phyloP scores from a whole-genome alignment of 2,797 vertebrate genomes.

The Pagetopsis macropterus region DNA sequence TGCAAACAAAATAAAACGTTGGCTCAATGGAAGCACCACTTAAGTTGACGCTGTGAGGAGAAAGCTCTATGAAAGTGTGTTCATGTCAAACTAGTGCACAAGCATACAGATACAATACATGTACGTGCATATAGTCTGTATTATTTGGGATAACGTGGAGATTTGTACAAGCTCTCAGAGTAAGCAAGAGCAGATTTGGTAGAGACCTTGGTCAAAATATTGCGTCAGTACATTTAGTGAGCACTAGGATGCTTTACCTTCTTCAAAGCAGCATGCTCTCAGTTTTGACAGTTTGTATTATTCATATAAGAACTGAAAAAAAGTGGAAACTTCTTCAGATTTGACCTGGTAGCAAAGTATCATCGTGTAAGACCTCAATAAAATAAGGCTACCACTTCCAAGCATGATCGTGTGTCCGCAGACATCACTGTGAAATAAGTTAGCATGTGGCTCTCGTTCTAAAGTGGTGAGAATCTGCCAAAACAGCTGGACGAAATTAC shows the following conservation, averaged over 20 bases:
- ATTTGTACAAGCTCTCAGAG: background rate
- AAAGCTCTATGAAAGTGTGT: background rate
- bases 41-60: background rate
- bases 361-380: background rate
- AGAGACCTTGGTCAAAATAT: background rate
- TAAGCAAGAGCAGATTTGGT: background rate
- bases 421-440: background rate
- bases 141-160: background rate
- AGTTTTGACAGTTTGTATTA: background rate
- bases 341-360: background rate
- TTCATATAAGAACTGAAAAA: background rate
- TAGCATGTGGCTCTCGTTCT: conserved; percentile 25
- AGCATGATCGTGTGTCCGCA: background rate
- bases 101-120: background rate
- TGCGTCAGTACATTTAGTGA: background rate
- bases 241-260: background rate
- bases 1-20: background rate
- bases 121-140: background rate
- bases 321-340: background rate
- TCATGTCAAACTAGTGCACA: background rate
- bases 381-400: conserved; percentile 2
- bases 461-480: conserved; percentile 4
- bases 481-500: conserved; percentile 36
- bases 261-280: background rate
- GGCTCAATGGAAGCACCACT: background rate